Percentiles rank a stretch among this genome's conserved stretches.
phyloP scores from a whole-genome alignment of 1,140 invertebrate genomes.

The fruit fly (Drosophila melanogaster) region Release_6_plus_ISO1_MT NT_033777.3:18496001-18496500 shows the following conservation, averaged over 20 bases:
- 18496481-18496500: too few relatives aligned
- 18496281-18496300: slow-evolving; percentile 82
- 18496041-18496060: slow-evolving; percentile 84
- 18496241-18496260: slow-evolving; percentile 80
- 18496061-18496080: slow-evolving; percentile 84
- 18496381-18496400: slow-evolving; percentile 56
- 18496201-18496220: slow-evolving; percentile 83
- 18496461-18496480: too few relatives aligned
- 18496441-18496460: too few relatives aligned
- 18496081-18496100: slow-evolving; percentile 84
- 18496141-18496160: slow-evolving; percentile 20
- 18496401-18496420: background rate
- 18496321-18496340: slow-evolving; percentile 14
- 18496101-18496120: slow-evolving; percentile 83
- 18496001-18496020: slow-evolving; percentile 41
- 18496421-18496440: slow-evolving; percentile 12
- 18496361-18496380: slow-evolving; percentile 28
- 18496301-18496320: slow-evolving; percentile 67
- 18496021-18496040: slow-evolving; percentile 41
- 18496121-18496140: slow-evolving; percentile 69
- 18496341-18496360: background rate
- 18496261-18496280: slow-evolving; percentile 80
- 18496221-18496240: slow-evolving; percentile 78
- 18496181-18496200: slow-evolving; percentile 73
- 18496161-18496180: slow-evolving; percentile 9